phyloP scores from a whole-genome alignment of 2,888 invertebrate genomes.

The Amphipoea oculea region DNA sequence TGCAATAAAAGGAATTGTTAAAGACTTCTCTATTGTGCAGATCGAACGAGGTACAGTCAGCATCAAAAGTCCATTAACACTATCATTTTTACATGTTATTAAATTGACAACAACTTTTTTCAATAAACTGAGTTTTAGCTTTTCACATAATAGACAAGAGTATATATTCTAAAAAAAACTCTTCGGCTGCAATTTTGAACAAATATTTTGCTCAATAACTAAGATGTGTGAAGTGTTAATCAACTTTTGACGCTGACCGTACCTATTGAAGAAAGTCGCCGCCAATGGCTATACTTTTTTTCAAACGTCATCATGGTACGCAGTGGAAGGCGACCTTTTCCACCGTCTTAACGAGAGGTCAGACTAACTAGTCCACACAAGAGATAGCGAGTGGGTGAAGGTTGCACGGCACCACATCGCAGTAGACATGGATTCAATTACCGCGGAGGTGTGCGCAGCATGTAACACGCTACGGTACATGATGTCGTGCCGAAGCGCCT shows the following conservation, averaged over 20 bases:
- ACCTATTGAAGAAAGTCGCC: not conserved
- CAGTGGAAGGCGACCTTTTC: slow-evolving; percentile 3
- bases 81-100: too few relatives aligned
- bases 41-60: not conserved
- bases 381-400: slow-evolving; percentile 64
- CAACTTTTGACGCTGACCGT: too few relatives aligned
- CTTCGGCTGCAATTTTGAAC: too few relatives aligned
- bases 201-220: too few relatives aligned
- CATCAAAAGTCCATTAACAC: too few relatives aligned
- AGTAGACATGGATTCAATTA: slow-evolving; percentile 85
- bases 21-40: not conserved
- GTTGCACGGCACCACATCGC: slow-evolving; percentile 73
- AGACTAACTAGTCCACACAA: slow-evolving; percentile 27
- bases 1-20: not conserved
- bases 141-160: too few relatives aligned
- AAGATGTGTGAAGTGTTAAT: too few relatives aligned
- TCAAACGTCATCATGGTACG: not conserved
- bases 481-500: slow-evolving; percentile 79
- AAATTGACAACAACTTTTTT: too few relatives aligned
- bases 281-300: not conserved
- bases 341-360: slow-evolving; percentile 2
- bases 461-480: slow-evolving; percentile 78
- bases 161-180: too few relatives aligned
- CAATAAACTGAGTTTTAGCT: too few relatives aligned
- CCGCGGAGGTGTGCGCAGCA: slow-evolving; percentile 80